Conservation (phyloP, 2,888 invertebrate species). For the Vanessa cardui region DNA sequence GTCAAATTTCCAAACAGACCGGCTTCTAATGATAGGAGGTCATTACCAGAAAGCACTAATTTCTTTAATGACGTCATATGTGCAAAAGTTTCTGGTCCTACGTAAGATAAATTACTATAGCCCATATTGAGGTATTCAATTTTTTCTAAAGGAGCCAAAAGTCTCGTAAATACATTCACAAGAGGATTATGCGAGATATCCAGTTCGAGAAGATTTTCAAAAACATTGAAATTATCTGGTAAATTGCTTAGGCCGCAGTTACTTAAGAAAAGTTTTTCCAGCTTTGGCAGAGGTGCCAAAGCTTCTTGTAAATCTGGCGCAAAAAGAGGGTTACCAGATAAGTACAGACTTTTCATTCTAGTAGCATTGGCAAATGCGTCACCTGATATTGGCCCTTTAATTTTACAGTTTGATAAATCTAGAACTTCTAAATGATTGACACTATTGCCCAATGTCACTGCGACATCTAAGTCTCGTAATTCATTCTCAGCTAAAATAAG, state of each 20-base stretch:
- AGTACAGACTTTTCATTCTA: constrained; percentile 84
- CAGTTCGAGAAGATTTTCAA: constrained; percentile 85
- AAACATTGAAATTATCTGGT: constrained; percentile 86
- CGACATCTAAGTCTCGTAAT: constrained; percentile 85
- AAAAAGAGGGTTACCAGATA: constrained; percentile 87
- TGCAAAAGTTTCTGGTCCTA: constrained; percentile 85
- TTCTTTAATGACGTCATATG: constrained; percentile 86
- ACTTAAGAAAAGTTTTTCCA: constrained; percentile 86
- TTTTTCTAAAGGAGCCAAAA: constrained; percentile 85
- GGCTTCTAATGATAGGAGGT: constrained; percentile 84
- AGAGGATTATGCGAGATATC: constrained; percentile 88
- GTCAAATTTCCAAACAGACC: constrained; percentile 87
- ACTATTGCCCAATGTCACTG: constrained; percentile 84
- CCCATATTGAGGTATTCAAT: constrained; percentile 88
- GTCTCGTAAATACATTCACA: constrained; percentile 85
- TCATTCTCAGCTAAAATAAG: constrained; percentile 86
- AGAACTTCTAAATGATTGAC: constrained; percentile 85
- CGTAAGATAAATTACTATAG: constrained; percentile 85
- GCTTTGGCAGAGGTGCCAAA: constrained; percentile 84
- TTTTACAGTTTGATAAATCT: constrained; percentile 87
- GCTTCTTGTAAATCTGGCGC: constrained; percentile 86
- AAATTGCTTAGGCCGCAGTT: constrained; percentile 85
- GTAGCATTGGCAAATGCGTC: constrained; percentile 87
- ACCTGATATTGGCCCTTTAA: constrained; percentile 85
- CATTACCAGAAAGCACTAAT: constrained; percentile 86